Conservation (phyloP, 2,113 vertebrate genomes). For the Centrocercus urophasianus region DNA sequence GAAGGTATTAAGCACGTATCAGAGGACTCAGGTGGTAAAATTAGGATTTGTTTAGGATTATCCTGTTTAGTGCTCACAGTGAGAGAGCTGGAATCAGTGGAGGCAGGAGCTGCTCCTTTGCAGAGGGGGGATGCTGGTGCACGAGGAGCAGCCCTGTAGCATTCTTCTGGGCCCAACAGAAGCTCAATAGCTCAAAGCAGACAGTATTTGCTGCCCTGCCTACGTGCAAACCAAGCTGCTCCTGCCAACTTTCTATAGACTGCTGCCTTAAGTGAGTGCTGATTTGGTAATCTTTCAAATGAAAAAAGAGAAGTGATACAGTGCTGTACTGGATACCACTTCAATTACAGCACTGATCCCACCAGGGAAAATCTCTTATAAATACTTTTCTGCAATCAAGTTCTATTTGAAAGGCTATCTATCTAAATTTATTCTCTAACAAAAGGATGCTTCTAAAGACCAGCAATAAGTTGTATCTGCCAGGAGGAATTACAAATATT, state of each 20-base stretch:
- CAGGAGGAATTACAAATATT: neutral
- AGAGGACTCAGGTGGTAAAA: neutral
- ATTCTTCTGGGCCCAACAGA: neutral
- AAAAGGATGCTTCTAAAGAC: constrained; percentile 9
- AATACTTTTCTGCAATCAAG: constrained; percentile 8
- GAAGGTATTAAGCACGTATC: neutral
- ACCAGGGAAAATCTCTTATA: neutral
- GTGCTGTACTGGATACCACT: neutral
- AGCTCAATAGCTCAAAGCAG: neutral
- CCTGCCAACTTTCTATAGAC: neutral
- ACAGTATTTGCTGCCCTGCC: neutral
- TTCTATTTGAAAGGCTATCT: neutral
- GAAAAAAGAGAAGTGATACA: neutral
- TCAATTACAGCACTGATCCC: neutral
- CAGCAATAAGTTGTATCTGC: neutral
- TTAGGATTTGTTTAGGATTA: neutral
- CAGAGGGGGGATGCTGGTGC: neutral
- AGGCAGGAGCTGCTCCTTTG: neutral
- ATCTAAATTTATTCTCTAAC: neutral
- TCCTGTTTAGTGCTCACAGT: neutral
- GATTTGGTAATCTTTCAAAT: neutral
- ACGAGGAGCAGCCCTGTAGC: neutral
- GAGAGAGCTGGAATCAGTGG: fast-evolving
- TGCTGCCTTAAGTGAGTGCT: neutral
- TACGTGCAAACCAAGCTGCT: neutral